Percentiles rank a stretch among this genome's conserved stretches.
These are phyloP conservation scores for Matsumyia berberina DNA, from an alignment of 2,888 invertebrate species.

Conservation along the genomic window DNA sequence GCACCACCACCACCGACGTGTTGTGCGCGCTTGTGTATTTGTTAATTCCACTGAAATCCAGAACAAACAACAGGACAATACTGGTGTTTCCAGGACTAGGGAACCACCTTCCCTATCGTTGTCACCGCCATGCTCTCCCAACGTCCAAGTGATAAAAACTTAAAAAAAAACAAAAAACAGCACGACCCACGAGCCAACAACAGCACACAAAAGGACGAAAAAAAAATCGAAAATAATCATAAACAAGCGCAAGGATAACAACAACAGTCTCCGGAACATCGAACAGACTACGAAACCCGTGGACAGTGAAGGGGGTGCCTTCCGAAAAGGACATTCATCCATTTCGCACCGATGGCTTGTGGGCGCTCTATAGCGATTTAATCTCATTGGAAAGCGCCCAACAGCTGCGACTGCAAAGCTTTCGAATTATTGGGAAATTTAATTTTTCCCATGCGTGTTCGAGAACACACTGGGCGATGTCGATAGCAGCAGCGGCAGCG, in stretches of 20 bases:
- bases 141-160: conserved; percentile 64
- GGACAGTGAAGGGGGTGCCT: conserved; percentile 12
- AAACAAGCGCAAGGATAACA: conserved; percentile 75
- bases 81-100: conserved; percentile 16
- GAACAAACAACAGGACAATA: conserved; percentile 42
- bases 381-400: conserved; percentile 84
- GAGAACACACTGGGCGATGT: conserved; percentile 9
- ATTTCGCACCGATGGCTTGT: conserved; percentile 81
- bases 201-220: conserved; percentile 20
- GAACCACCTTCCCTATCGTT: conserved; percentile 34
- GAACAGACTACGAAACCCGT: conserved; percentile 30
- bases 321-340: conserved; percentile 75
- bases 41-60: conserved; percentile 57
- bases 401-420: conserved; percentile 82
- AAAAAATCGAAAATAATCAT: conserved; percentile 65
- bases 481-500: background rate
- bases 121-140: conserved; percentile 32
- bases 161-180: too few relatives aligned
- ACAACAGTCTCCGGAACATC: conserved; percentile 53
- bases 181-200: conserved; percentile 6
- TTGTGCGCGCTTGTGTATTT: conserved; percentile 14
- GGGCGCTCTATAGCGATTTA: conserved; percentile 83
- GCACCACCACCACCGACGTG: background rate
- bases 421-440: conserved; percentile 80
- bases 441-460: conserved; percentile 79